A percentile compares a stretch with the other conserved stretches of the same genome.
Evolutionary conservation across 1,140 invertebrate genomes (phyloP).

Genomic region (Cotesia vestalis): DNA sequence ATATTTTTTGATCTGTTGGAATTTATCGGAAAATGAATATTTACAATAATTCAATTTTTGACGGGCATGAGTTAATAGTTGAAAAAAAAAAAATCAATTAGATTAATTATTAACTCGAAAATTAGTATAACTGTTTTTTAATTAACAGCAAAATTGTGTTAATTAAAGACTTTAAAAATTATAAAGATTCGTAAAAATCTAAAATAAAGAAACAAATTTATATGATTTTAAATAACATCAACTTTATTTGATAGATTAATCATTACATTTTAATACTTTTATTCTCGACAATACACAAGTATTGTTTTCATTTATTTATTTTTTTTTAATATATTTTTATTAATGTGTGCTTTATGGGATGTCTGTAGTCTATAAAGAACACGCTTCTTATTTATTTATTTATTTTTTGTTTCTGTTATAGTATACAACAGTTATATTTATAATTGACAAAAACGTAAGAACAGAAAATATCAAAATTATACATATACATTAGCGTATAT

Average conservation of each 20-base stretch:
- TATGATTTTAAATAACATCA: slow-evolving; percentile 65
- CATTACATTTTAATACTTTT: slow-evolving; percentile 52
- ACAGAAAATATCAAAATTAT: too few relatives aligned
- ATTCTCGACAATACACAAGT: slow-evolving; percentile 31
- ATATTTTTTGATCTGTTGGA: slow-evolving; percentile 29
- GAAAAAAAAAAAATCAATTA: too few relatives aligned
- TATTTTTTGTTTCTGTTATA: neutral
- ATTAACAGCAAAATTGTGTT: too few relatives aligned
- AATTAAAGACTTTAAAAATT: too few relatives aligned
- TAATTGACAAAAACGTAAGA: too few relatives aligned
- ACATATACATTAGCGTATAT: too few relatives aligned
- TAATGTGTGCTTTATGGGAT: slow-evolving; percentile 2
- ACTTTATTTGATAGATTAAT: slow-evolving; percentile 61
- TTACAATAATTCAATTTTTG: too few relatives aligned
- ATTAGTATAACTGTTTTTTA: too few relatives aligned
- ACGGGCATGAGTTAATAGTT: too few relatives aligned
- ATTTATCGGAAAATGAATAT: too few relatives aligned
- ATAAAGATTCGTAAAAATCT: too few relatives aligned
- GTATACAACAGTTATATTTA: neutral
- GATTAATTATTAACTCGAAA: too few relatives aligned
- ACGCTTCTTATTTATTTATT: slow-evolving; percentile 1
- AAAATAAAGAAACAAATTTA: slow-evolving; percentile 21
- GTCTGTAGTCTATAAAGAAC: slow-evolving; percentile 5
- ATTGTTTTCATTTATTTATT: slow-evolving; percentile 2
- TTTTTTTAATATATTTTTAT: slow-evolving; percentile 11